Conservation (phyloP, 2,797 vertebrate genomes). For the Eulemur coronatus region DNA sequence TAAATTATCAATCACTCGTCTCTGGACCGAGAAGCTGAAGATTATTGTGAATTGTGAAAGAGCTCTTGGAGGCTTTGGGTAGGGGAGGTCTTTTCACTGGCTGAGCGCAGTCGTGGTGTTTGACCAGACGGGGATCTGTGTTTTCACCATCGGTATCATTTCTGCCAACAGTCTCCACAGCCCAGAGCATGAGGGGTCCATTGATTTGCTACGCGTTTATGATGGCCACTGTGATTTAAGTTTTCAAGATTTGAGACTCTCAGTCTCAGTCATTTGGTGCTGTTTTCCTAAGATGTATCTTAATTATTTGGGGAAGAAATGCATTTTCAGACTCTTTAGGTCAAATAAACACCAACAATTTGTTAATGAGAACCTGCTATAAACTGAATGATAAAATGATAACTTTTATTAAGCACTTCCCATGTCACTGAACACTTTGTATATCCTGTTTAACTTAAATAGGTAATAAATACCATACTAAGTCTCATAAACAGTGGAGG, state of each 20-base stretch:
- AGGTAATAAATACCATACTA: background rate
- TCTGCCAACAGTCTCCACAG: background rate
- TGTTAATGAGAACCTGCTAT: background rate
- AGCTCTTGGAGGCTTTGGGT: background rate
- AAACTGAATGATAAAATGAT: background rate
- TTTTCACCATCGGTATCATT: background rate
- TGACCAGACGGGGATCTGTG: background rate
- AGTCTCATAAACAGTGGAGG: background rate
- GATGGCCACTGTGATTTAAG: background rate
- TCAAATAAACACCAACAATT: background rate
- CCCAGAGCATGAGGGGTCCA: background rate
- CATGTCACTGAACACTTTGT: background rate
- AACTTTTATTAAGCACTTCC: background rate
- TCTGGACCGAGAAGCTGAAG: background rate
- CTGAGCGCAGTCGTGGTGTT: background rate
- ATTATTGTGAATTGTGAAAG: conserved; percentile 38
- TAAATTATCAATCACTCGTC: background rate
- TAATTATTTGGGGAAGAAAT: background rate
- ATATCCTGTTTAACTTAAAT: background rate
- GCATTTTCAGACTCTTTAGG: background rate
- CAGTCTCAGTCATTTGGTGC: background rate
- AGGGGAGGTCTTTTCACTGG: background rate
- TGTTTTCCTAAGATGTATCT: background rate
- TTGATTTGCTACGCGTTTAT: background rate
- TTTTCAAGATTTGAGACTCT: background rate